Base-by-base conservation (phyloP, 2,797 vertebrate genomes). In the Ctenosaura bakeri region DNA sequence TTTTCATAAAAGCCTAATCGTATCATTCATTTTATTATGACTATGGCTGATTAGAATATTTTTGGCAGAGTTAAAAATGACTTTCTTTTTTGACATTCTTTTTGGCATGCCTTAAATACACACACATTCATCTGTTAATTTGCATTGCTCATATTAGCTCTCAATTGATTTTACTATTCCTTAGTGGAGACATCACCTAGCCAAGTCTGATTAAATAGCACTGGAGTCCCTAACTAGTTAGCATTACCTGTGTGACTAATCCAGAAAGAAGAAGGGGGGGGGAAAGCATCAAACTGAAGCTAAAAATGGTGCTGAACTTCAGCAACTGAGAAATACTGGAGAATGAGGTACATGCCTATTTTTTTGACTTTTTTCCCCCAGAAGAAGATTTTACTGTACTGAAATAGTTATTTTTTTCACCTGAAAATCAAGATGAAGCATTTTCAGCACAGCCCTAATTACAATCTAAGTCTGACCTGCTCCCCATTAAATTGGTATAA, bases 391-490 rank as follows among this genome's bases (percentile, higher is more conserved):
- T 8, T 71, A n/a, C 38, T 59, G 2, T 13, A 46, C 10, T 2
- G 62, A 83, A 83, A 78, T n/a, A 83, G 24, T 6, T 64, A 12
- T 84, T 8, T 82, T 38, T 22, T 78, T 78, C 24, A 96, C 91
- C 73, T 93, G 92, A 87, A 74, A 92, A 95, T 86, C 87, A 93
- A 96, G 95, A 94, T 93, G 88, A 95, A 96, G 95, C 94, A 96
- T 96, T 95, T 90, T 89, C 91, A 95, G 94, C 94, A 95, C 91
- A 90, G 35, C 6, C 35, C 80, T 83, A 78, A 54, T 90, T 90
- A 71, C 18, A 81, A 52, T 50, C 89, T 91, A 54, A 83, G 87
- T 86, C 87, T 89, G 91, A 91, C 82, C 76, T 87, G 54, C 88
- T 89, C 90, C 91, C 86, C 52, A 91, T 93, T 94, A 86, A 82